Evolutionary conservation across 2,797 vertebrate species (phyloP).

Genomic region (Crocodylus rhombifer): DNA sequence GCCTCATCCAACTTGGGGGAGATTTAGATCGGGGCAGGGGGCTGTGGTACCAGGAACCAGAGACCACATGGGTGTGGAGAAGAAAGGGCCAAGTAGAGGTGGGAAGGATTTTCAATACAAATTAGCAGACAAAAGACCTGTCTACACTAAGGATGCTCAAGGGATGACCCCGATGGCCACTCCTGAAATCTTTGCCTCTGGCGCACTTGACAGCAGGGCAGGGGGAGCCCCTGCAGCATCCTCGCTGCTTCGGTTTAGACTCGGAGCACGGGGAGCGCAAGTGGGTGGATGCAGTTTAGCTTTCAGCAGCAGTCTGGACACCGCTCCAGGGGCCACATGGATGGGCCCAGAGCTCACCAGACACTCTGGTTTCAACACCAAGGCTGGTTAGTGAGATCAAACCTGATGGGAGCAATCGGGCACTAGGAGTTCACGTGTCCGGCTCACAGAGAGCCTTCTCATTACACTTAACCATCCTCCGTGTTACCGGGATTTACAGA

Average conservation of each 20-base stretch:
- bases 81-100: not conserved
- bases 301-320: too few species aligned
- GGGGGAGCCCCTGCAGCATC: too few species aligned
- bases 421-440: not conserved
- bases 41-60: not conserved
- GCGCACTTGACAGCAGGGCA: too few species aligned
- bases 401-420: not conserved
- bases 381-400: not conserved
- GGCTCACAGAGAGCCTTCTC: not conserved
- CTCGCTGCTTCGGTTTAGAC: too few species aligned
- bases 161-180: too few species aligned
- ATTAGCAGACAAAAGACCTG: not conserved
- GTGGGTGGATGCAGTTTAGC: too few species aligned
- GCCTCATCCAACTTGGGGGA: not conserved
- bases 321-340: too few species aligned
- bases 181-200: too few species aligned
- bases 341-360: not conserved
- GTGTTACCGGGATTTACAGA: not conserved
- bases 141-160: too few species aligned
- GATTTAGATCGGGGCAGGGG: not conserved
- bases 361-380: not conserved
- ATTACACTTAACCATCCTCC: not conserved
- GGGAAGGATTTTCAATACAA: not conserved
- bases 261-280: too few species aligned
- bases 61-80: not conserved